Evolutionary conservation across 2,888 invertebrate genomes (phyloP).

Genomic region (Lycophotia porphyrea): DNA sequence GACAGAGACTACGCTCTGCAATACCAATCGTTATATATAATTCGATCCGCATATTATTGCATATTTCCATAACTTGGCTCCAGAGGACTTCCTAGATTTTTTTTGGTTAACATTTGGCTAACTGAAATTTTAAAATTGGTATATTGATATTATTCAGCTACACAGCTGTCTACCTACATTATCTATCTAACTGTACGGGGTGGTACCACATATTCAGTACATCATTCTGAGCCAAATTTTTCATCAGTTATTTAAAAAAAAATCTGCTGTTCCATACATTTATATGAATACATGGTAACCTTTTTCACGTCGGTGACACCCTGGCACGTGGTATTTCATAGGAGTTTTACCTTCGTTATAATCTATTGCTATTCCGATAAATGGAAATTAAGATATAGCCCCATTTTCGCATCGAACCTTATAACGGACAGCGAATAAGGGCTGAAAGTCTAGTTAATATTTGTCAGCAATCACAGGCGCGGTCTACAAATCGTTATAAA

Average conservation of each 20-base stretch:
- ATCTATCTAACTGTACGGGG: slow-evolving; percentile 35
- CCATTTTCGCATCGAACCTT: neutral
- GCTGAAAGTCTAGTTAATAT: neutral
- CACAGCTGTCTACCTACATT: slow-evolving; percentile 33
- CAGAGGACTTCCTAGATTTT: neutral
- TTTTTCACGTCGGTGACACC: no score
- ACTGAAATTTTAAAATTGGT: neutral
- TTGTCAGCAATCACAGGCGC: slow-evolving; percentile 47
- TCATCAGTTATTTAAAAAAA: no score
- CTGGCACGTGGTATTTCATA: no score
- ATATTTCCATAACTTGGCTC: neutral
- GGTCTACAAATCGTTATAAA: slow-evolving; percentile 33
- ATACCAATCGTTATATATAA: neutral
- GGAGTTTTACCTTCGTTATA: neutral
- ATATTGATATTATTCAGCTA: slow-evolving; percentile 8
- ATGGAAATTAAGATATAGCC: neutral
- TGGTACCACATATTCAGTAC: no score
- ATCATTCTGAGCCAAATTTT: no score
- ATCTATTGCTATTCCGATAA: neutral
- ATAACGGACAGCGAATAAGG: neutral
- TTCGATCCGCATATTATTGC: neutral
- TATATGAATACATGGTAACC: no score
- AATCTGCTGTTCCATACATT: no score
- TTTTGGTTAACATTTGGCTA: neutral
- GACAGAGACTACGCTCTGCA: neutral